Percentiles rank a stretch among this genome's conserved stretches.
Evolutionary conservation across 64 coral and sea anemone genomes (phyloP).

Genomic region (Dendrophyllia cribrosa): DNA sequence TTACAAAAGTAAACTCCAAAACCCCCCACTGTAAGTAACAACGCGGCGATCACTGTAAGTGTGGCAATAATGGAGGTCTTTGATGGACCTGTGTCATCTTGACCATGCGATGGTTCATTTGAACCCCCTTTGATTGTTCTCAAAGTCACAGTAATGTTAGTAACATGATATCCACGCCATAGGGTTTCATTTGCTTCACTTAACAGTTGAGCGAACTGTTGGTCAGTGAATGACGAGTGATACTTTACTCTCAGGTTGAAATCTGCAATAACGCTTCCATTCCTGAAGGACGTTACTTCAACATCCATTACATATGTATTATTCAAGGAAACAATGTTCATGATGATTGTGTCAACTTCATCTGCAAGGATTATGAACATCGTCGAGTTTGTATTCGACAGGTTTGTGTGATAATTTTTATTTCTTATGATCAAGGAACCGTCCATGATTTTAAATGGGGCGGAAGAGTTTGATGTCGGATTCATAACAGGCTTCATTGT

Average conservation of each 20-base stretch:
- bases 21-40: background rate
- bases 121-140: background rate
- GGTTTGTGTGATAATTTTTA: background rate
- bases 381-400: slow-evolving; percentile 20
- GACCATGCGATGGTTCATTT: background rate
- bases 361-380: slow-evolving; percentile 21
- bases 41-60: background rate
- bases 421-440: slow-evolving; percentile 24
- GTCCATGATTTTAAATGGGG: slow-evolving; percentile 4
- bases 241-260: background rate
- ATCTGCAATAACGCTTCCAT: slow-evolving; percentile 22
- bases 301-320: background rate
- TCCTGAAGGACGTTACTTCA: slow-evolving; percentile 3
- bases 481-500: background rate
- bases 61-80: background rate
- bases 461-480: background rate
- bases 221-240: background rate
- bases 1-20: slow-evolving; percentile 15
- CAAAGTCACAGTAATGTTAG: slow-evolving; percentile 8
- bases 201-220: background rate
- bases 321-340: background rate
- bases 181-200: slow-evolving; percentile 4
- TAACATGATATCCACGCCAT: background rate
- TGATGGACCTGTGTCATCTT: background rate
- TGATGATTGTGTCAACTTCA: background rate